Percentiles rank a stretch among this genome's conserved stretches.
These are phyloP conservation scores for Hypomecis atomaria DNA, from an alignment of 2,888 invertebrate genomes.

Conservation along the genomic window DNA sequence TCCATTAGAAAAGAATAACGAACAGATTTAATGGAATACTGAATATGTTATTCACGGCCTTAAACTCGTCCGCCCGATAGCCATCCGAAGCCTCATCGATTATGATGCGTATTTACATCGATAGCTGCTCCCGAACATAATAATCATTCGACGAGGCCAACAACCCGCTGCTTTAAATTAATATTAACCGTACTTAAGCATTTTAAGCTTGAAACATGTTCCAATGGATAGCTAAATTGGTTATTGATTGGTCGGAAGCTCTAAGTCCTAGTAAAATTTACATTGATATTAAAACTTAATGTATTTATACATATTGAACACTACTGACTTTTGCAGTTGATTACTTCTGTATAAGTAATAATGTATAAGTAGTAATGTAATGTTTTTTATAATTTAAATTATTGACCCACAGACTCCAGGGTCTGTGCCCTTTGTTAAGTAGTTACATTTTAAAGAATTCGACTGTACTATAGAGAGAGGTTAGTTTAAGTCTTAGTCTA, in stretches of 20 bases:
- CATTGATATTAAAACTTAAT: no score
- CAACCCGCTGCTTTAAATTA: conserved; percentile 47
- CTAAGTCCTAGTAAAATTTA: not conserved
- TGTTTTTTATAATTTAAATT: no score
- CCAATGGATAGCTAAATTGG: conserved; percentile 12
- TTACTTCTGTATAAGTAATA: no score
- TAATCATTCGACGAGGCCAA: conserved; percentile 56
- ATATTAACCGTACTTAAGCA: conserved; percentile 17
- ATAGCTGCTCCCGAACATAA: conserved; percentile 55
- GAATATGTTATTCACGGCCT: conserved; percentile 55
- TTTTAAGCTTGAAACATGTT: conserved; percentile 17
- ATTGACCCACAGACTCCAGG: no score
- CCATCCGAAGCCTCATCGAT: conserved; percentile 54
- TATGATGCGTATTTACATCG: conserved; percentile 56
- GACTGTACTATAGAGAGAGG: no score
- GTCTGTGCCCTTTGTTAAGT: no score
- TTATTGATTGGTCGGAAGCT: conserved; percentile 12
- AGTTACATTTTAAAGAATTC: no score
- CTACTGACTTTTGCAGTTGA: no score
- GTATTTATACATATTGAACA: no score
- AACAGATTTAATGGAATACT: conserved; percentile 56
- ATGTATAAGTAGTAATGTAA: no score
- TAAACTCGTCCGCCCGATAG: conserved; percentile 45
- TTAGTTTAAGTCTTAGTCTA: no score
- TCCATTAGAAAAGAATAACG: conserved; percentile 65